These are phyloP conservation scores for Ciconia boyciana DNA, from an alignment of 2,113 vertebrate genomes.

Conservation along the genomic window DNA sequence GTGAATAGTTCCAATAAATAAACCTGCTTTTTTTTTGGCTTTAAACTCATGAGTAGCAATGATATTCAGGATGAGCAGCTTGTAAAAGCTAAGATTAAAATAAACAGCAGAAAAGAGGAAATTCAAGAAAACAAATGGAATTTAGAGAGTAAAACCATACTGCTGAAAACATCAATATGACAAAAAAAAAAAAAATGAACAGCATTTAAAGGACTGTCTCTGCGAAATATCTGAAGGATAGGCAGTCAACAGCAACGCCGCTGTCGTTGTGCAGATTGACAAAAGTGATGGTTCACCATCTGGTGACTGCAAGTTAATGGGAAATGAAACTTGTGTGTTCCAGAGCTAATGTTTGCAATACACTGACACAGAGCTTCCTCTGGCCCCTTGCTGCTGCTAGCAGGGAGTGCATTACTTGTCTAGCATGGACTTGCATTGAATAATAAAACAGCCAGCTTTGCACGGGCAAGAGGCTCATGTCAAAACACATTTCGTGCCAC, in stretches of 20 bases:
- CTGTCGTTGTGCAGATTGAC: neutral
- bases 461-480: neutral
- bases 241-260: neutral
- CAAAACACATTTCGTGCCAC: neutral
- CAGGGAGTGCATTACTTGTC: neutral
- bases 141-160: neutral
- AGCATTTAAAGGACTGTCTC: neutral
- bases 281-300: neutral
- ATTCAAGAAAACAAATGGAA: neutral
- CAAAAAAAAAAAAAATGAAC: neutral
- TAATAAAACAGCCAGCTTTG: neutral
- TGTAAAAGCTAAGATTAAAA: neutral
- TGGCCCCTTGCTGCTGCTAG: neutral
- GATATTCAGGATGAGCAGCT: neutral
- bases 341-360: conserved; percentile 8
- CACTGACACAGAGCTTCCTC: neutral
- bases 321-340: conserved; percentile 7
- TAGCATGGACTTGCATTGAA: neutral
- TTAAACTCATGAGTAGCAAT: neutral
- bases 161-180: neutral
- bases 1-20: neutral
- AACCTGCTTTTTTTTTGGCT: neutral
- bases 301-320: neutral
- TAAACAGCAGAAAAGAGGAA: neutral
- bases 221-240: neutral